Base-by-base conservation (phyloP, 1,140 invertebrate genomes). In the Drosophila pseudoobscura region DNA sequence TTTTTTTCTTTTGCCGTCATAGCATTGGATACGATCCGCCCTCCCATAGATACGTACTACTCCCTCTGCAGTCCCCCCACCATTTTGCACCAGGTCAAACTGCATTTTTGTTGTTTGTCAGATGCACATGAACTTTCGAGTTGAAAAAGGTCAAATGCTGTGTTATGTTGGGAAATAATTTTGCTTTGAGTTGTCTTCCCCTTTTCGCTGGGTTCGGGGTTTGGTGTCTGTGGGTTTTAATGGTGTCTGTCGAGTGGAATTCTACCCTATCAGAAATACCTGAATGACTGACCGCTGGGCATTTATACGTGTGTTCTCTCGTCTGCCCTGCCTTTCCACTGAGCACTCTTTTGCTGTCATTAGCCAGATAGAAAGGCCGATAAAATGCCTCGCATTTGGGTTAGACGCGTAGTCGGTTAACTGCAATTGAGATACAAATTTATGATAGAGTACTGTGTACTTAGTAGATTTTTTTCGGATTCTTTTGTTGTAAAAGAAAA, bases 61-160 rank as follows among this genome's bases (percentile, higher is more conserved):
- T 20, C 20, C 41, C 13, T 17, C 46, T 8, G 35, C 6, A 22
- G 3, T 26, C 2, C 51, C 66, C 9, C 26, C 47, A 17, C 47
- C 41, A n/a, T 39, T 46, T 51, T 31, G 15, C 55, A 54, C 31
- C 75, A 63, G 52, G 63, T 55, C 61, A 74, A 62, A 50, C 57
- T 63, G 79, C 64, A 62, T 82, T 83, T 78, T 69, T 57, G 50
- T 78, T 74, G 59, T 73, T 73, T 65, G 72, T 49, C 50, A 44
- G 51, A 61, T 69, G 72, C 78, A 82, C 78, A 83, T 83, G 79
- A 83, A 83, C 79, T 83, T 83, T 83, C 75, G 45, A 78, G 69
- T 64, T 61, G 63, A 73, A 83, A 83, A 83, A 83, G 79, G 79
- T 83, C 75, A 83, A 75, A 78, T 62, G 62, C 65, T 46, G 53